phyloP scores from a whole-genome alignment of 2,888 invertebrate genomes.

The Tenthredo mesomela region DNA sequence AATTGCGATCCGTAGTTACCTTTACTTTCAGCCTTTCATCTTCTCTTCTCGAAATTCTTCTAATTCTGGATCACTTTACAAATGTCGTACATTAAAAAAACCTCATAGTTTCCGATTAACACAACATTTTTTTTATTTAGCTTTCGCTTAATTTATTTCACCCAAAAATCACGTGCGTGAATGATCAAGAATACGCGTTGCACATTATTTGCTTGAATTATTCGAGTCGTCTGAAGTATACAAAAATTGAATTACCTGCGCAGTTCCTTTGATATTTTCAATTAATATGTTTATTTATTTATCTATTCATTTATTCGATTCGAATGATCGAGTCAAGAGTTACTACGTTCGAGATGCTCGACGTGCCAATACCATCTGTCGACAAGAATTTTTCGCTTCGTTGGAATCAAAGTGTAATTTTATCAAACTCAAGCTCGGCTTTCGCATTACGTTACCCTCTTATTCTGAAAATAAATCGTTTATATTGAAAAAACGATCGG shows the following conservation, averaged over 20 bases:
- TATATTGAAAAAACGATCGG: neutral
- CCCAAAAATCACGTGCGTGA: neutral
- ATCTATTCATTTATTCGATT: neutral
- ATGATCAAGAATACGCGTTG: neutral
- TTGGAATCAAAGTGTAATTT: neutral
- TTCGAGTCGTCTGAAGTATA: too few relatives aligned
- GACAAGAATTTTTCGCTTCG: neutral
- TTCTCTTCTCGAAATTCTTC: neutral
- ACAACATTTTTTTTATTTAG: neutral
- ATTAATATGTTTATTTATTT: neutral
- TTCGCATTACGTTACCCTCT: neutral
- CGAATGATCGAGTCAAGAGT: neutral
- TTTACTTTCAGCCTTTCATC: neutral
- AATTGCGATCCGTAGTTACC: neutral
- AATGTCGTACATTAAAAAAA: neutral
- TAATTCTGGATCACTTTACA: neutral
- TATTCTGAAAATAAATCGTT: conserved; percentile 38
- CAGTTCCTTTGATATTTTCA: neutral
- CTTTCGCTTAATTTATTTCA: neutral
- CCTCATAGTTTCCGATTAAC: neutral
- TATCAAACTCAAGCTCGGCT: neutral
- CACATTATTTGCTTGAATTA: neutral
- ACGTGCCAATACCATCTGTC: conserved; percentile 17
- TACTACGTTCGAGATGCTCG: neutral
- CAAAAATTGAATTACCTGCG: neutral